Base-by-base conservation (phyloP, 2,113 vertebrate genomes). In the Labrus mixtus region DNA sequence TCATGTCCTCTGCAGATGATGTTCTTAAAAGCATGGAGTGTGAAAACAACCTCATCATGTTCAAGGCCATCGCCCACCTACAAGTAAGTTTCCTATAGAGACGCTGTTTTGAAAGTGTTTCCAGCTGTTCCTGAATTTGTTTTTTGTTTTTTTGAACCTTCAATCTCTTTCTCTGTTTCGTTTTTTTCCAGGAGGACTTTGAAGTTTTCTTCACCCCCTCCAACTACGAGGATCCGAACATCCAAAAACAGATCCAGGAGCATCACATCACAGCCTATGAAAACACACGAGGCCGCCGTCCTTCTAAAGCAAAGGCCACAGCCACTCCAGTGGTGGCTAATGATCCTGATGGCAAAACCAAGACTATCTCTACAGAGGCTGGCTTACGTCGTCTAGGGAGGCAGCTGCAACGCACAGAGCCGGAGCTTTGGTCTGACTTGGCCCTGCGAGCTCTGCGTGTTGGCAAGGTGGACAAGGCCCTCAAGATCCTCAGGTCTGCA, bases 401-500 rank as follows among this genome's bases (percentile, higher is more conserved):
- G 39, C 95, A 96, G 75, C 94, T 99, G 63, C 94, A 95, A 76
- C 85, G 89, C 71, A 94, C 95, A 0, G 90, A 94, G 13, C 96
- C 95, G 53, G 94, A 97, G 39, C 92, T 97, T 64, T 96, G 93
- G 89, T 93, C 95, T 1, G 93, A 96, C 76, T 81, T 99, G 85
- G 95, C 94, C 9, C 72, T 95, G 73, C 93, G 95, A 68, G 96
- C 96, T 17, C 83, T 99, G 46, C 85, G 86, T 9, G 89, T 90
- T 3, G 96, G 97, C 12, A 94, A 94, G 20, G 92, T 98, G 50
- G 93, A 95, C 76, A 94, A 93, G 3, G 95, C 96, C 0, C 68
- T 99, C 36, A 93, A 93, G 66, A 96, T 95, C 54, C 96, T 97
- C 93, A 96, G 96, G 97, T 99, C 74, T 88, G 85, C 23, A 58